Base-by-base conservation (phyloP, 2,888 invertebrate species). In the Pseudococcus longispinus region DNA sequence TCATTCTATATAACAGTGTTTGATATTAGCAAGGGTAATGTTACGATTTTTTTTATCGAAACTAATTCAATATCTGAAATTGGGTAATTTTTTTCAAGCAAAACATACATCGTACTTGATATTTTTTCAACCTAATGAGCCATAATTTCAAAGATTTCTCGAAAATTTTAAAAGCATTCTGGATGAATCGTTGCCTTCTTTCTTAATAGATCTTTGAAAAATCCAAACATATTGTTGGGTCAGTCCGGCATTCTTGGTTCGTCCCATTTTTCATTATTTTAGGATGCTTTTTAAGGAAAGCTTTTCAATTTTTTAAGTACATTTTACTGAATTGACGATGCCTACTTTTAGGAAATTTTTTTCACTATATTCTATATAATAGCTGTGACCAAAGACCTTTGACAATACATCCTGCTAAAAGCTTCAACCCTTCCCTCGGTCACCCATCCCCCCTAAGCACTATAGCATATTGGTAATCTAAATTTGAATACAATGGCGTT, bases 11-110 rank as follows among this genome's bases (percentile, higher is more conserved):
- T n/a, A n/a, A n/a, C 9, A 20, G n/a, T 60, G 60, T 80, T 80
- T 80, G 37, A 42, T 80, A 37, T 80, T 80, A 80, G 20, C 77
- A 80, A 80, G n/a, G 77, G 77, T 80, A 42, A 37, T 13, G 77
- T 80, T 29, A 29, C 29, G 70, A 29, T 26, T 70, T 70, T 77
- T 37, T 20, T 80, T 37, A 80, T 80, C 77, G 13, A 74, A 32
- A 74, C 15, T 74, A 74, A 74, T n/a, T 20, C 20, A 32, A 74
- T 74, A 74, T 42, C 77, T 20, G 42, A 80, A 80, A 80, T 42
- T 80, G 23, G 77, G 42, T 80, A 32, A 55, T 55, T 55, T n/a
- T 55, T 55, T 18, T 60, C 23, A 11, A 1, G 11, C 5, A 15
- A 15, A 29, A 18, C 3, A 18, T 8, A 13, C 26, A 8, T 20